phyloP scores from a whole-genome alignment of 2,113 vertebrate genomes.

The Oncorhynchus clarkii region DNA sequence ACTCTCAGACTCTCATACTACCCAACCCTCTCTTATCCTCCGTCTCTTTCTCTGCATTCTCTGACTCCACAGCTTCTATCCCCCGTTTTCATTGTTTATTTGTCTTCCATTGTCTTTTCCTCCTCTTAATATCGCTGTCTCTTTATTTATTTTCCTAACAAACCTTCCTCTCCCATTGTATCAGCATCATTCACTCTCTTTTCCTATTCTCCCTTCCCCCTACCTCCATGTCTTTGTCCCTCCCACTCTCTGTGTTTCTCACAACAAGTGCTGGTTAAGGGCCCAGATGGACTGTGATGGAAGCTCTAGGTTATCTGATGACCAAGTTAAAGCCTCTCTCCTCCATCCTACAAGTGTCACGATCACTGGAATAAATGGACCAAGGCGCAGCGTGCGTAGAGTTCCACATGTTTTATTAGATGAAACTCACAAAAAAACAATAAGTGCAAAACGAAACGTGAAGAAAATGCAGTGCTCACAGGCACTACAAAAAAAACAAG shows the following conservation, averaged over 20 bases:
- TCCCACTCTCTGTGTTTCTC: background rate
- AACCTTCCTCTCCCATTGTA: no score
- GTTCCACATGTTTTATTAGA: no score
- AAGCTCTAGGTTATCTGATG: background rate
- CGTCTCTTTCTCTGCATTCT: background rate
- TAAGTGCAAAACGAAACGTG: no score
- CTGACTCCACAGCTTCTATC: background rate
- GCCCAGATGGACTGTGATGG: constrained; percentile 1
- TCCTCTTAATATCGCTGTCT: background rate
- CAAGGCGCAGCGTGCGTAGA: no score
- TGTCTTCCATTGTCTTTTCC: background rate
- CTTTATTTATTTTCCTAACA: background rate
- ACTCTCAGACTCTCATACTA: background rate
- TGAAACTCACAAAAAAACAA: no score
- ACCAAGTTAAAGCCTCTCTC: background rate
- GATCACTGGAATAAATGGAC: no score
- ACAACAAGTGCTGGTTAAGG: background rate
- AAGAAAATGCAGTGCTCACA: no score
- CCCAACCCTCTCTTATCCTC: background rate
- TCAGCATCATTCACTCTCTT: no score
- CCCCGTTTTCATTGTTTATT: background rate
- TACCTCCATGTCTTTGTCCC: background rate
- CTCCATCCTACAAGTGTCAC: background rate
- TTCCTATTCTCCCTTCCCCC: no score
- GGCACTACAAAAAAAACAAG: no score